A percentile compares a stretch with the other conserved stretches of the same genome.
Evolutionary conservation across 2,113 vertebrate genomes (phyloP).

Genomic region (Ardeotis arabs): DNA sequence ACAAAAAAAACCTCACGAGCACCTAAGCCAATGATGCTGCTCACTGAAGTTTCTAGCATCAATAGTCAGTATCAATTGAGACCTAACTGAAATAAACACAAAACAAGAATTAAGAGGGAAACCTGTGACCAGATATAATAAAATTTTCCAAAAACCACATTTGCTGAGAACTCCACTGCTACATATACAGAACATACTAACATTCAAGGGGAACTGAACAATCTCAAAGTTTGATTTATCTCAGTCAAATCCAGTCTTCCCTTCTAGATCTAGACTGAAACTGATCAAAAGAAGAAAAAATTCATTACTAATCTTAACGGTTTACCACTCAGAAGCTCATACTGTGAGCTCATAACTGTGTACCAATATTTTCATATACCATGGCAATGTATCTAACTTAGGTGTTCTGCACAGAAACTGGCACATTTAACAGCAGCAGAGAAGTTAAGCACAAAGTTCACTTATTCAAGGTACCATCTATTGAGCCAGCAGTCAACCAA

Average conservation of each 20-base stretch:
- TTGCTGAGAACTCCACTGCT: background rate
- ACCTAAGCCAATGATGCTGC: background rate
- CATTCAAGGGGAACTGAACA: background rate
- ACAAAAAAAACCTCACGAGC: background rate
- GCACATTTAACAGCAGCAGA: background rate
- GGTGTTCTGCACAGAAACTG: background rate
- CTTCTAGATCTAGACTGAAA: background rate
- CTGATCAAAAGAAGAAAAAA: background rate
- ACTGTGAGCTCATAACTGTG: background rate
- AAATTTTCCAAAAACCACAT: accelerated
- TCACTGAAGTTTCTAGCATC: background rate
- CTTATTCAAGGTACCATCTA: background rate
- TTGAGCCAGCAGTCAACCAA: background rate
- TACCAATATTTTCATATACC: background rate
- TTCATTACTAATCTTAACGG: background rate
- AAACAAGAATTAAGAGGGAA: background rate
- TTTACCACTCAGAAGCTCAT: background rate
- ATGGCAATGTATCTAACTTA: background rate
- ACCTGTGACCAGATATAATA: accelerated
- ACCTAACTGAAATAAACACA: background rate
- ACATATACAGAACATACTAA: background rate
- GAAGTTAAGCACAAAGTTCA: background rate
- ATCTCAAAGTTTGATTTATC: background rate
- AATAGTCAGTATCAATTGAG: background rate
- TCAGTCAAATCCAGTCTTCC: background rate